Base-by-base conservation (phyloP, 2,888 invertebrate species). In the Nebria brevicollis region DNA sequence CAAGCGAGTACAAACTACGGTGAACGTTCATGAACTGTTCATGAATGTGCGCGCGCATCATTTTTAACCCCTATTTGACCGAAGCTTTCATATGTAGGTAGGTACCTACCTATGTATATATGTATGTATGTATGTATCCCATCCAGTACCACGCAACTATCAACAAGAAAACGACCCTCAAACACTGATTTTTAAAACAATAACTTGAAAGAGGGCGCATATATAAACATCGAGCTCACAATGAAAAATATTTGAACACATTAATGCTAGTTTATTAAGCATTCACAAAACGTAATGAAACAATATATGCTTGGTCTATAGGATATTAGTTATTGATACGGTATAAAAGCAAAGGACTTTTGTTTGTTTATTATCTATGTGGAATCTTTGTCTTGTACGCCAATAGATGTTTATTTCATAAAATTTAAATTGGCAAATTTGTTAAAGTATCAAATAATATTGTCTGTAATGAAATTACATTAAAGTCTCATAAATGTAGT, bases 271-370 rank as follows among this genome's bases (percentile, higher is more conserved):
- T 13, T 54, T 54, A 54, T 54, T 54, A 11, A 3, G 54, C 25
- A 70, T 70, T 70, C 26, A 70, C 25, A 70, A 70, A 70, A 34
- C 11, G 70, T 70, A 70, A 34, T 70, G 10, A 70, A 70, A 70
- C 11, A 25, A 70, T 68, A 26, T 68, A 25, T 68, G 13, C 7
- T 54, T 54, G 54, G 54, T 54, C 2, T 11, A 8, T 54, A 13
- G 8, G 13, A 54, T 11, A 2, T 11, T 54, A 8, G 54, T 54
- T 54, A 54, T 54, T 54, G 54, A 54, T 13, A 54, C 8, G 34
- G 34, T 5, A 34, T 1, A 2, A 34, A 34, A 34, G 34, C 34
- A 34, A 34, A 34, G 34, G 34, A 34, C 5, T 34, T 34, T 34
- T 34, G 5, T 34, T 34, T 2, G 34, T 34, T 34, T 34, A 34